Evolutionary conservation across 2,888 invertebrate species (phyloP), one percentile per base, ranked within the genome.

Genomic region (Nemotelus pantherinus): DNA sequence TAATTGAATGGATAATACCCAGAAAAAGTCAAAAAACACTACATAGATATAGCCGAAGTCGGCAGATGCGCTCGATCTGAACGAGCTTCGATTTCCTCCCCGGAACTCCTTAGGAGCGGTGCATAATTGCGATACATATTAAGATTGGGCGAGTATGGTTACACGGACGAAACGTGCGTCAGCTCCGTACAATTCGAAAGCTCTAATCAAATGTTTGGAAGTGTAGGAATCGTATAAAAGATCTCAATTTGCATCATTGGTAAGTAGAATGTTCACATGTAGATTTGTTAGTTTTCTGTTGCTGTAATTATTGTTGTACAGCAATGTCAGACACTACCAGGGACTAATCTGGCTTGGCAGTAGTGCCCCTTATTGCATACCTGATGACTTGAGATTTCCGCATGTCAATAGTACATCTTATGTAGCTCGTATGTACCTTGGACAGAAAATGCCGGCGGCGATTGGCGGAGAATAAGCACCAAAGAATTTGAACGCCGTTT

Each of bases 21-120:
- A 45, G 45, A 65, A 65, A 65, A 10, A 3, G 47, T 4, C 63
- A 47, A 65, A 63, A 63, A 65, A 65, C 5, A 63, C 25, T 10
- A 63, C n/a, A 63, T 25, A 25, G 25, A 25, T 7, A 9, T 50
- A 25, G 65, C 44, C 65, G 65, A 47, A 10, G 44, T 47, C 47
- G 65, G 65, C 45, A 47, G 47, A 65, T 65, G 65, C 4, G 65
- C 47, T 4, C 9, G 39, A 43, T 65, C 65, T 65, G 65, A 65
- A 65, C 47, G 7, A 10, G 9, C 6, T 10, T 4, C 63, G 41
- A 63, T 43, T 63, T 43, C 44, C n/a, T n/a, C 65, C 65, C 65
- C 45, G 47, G n/a, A 65, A 65, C 43, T 44, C 47, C 65, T 58
- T 65, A 65, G n/a, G 65, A 45, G 10, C 25, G 65, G 3, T 65